phyloP scores from a whole-genome alignment of 2,797 vertebrate genomes.

The Aphelocoma californica region DNA sequence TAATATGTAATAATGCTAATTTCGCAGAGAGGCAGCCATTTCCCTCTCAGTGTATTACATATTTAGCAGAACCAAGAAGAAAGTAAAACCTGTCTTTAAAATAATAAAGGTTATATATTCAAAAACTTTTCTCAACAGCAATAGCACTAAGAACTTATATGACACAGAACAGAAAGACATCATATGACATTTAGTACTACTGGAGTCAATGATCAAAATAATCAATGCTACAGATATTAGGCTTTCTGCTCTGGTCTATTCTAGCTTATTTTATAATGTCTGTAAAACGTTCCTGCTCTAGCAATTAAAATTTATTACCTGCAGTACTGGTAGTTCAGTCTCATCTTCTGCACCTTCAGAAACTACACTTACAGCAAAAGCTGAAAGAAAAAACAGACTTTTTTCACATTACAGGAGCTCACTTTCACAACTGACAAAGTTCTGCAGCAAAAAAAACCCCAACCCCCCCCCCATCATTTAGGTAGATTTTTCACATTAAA shows the following conservation, averaged over 20 bases:
- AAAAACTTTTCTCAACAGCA: background rate
- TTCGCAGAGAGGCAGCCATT: background rate
- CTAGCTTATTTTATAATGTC: background rate
- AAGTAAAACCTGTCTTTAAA: background rate
- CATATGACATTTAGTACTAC: background rate
- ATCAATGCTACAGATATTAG: background rate
- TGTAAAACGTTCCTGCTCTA: background rate
- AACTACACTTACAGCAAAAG: constrained; percentile 48
- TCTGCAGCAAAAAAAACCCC: background rate
- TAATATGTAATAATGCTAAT: background rate
- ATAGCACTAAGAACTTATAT: background rate
- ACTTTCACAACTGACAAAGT: constrained; percentile 19
- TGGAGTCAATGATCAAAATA: background rate
- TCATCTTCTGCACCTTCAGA: constrained; percentile 65
- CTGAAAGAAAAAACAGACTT: constrained; percentile 58
- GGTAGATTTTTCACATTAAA: background rate
- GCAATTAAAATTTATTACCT: constrained; percentile 69
- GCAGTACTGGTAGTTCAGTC: constrained; percentile 9
- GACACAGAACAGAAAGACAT: background rate
- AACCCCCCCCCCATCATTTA: background rate
- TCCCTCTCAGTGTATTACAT: background rate
- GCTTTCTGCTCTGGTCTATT: background rate
- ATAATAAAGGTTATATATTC: background rate
- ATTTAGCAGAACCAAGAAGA: background rate
- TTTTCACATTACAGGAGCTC: constrained; percentile 15